These are phyloP conservation scores for Motacilla alba DNA, from an alignment of 2,113 vertebrate genomes.

Conservation along the genomic window DNA sequence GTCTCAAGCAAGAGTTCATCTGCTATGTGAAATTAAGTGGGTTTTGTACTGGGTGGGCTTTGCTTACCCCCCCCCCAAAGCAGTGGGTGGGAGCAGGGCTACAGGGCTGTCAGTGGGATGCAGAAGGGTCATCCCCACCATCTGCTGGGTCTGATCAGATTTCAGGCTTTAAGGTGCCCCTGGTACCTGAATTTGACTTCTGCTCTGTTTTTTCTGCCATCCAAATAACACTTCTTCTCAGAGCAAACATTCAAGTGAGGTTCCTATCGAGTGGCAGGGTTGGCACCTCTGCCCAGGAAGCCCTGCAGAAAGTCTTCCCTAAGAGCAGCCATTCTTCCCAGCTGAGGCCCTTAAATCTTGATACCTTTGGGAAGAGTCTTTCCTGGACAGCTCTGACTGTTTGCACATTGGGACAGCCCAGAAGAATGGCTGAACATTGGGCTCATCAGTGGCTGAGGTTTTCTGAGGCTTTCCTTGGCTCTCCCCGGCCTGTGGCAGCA, in stretches of 20 bases:
- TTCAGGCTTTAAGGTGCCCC: background rate
- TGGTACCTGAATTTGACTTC: background rate
- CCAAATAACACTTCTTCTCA: background rate
- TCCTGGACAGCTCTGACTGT: background rate
- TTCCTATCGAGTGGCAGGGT: fast-evolving
- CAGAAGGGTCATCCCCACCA: background rate
- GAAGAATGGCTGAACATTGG: background rate
- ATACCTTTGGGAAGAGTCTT: background rate
- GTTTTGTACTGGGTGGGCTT: background rate
- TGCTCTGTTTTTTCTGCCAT: background rate
- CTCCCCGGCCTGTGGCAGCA: background rate
- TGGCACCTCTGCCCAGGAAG: background rate
- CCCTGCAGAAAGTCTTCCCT: background rate
- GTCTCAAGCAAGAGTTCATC: background rate
- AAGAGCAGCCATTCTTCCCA: background rate
- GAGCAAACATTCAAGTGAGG: background rate
- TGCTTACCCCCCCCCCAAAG: background rate
- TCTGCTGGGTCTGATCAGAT: background rate
- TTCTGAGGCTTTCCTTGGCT: background rate
- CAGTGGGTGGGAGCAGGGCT: background rate
- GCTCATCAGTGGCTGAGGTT: background rate
- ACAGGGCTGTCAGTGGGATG: background rate
- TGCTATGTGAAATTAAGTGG: background rate
- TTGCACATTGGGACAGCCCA: background rate
- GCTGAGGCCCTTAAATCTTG: background rate